Base-by-base conservation (phyloP, 2,888 invertebrate genomes). In the Saturnia pavonia region DNA sequence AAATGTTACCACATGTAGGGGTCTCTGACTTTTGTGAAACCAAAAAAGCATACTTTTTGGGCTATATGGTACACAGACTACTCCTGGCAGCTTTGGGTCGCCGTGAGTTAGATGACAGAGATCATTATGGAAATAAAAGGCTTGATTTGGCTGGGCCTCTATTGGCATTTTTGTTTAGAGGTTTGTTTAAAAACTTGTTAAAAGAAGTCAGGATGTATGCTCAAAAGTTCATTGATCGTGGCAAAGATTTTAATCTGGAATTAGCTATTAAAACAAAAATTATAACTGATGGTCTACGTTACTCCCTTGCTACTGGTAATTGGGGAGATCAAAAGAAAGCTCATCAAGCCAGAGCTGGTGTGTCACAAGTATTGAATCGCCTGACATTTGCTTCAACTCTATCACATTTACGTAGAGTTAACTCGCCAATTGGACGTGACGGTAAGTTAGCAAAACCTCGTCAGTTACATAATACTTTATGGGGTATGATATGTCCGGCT, bases 311-410 rank as follows among this genome's bases (percentile, higher is more conserved):
- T 78, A 99, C 99, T 48, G 99, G 99, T 54, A 99, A 99, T 91
- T 99, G 99, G 99, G 99, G 99, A 68, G 99, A 99, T 88, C 99
- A 99, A 92, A 99, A 99, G 91, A 99, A 99, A 88, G 99, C 99
- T 71, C 99, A 99, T 96, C 99, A 99, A 92, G 99, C 98, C 34
- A 95, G 99, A 91, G 99, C 99, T 79, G 99, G 99, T 68, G 99
- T 99, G 42, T 98, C 98, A 68, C 98, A 99, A 95, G 99, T 99
- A 91, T 97, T 99, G 90, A 99, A 99, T 88, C 95, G 99, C 79
- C 94, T 99, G 76, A 99, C 99, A 0, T 99, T 99, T 94, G 99
- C 99, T 6, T 99, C 99, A 0, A 99, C 99, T 0, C 94, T 99
- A 74, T 99, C 99, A 12, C 99, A 99, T 96, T 96, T 99, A 82